A percentile compares a stretch with the other conserved stretches of the same genome.
phyloP scores from a whole-genome alignment of 2,888 invertebrate genomes.

The Colostygia pectinataria region DNA sequence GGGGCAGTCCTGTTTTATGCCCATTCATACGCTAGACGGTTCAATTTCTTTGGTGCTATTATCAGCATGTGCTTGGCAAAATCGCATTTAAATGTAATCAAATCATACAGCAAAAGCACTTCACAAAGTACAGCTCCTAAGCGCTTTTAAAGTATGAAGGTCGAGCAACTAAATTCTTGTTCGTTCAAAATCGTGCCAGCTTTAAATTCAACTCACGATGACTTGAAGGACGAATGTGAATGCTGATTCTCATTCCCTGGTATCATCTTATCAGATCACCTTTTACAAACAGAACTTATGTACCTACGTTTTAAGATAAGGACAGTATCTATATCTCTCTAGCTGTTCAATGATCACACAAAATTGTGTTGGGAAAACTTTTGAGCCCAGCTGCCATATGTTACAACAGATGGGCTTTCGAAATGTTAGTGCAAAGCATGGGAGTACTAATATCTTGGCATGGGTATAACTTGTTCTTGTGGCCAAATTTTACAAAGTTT shows the following conservation, averaged over 20 bases:
- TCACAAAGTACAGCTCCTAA: background rate
- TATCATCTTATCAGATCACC: background rate
- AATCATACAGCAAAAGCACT: too few relatives aligned
- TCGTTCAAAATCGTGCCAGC: constrained; percentile 15
- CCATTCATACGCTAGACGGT: too few relatives aligned
- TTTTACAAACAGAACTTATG: background rate
- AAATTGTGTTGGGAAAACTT: background rate
- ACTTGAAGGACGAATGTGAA: constrained; percentile 16
- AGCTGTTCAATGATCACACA: constrained; percentile 8
- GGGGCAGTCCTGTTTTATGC: too few relatives aligned
- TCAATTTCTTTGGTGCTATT: too few relatives aligned
- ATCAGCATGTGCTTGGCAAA: too few relatives aligned
- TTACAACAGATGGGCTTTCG: constrained; percentile 6
- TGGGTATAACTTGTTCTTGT: background rate
- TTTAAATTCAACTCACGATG: constrained; percentile 13
- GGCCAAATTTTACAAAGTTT: background rate
- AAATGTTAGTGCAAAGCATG: background rate
- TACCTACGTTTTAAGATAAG: constrained; percentile 1
- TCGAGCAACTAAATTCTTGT: constrained; percentile 6
- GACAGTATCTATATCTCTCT: background rate
- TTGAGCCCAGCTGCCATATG: background rate
- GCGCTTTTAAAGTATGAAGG: background rate
- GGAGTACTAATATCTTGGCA: too few relatives aligned
- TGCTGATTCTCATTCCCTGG: background rate
- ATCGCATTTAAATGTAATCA: too few relatives aligned